Evolutionary conservation across 2,888 invertebrate species (phyloP).

Genomic region (Eurytoma californica): DNA sequence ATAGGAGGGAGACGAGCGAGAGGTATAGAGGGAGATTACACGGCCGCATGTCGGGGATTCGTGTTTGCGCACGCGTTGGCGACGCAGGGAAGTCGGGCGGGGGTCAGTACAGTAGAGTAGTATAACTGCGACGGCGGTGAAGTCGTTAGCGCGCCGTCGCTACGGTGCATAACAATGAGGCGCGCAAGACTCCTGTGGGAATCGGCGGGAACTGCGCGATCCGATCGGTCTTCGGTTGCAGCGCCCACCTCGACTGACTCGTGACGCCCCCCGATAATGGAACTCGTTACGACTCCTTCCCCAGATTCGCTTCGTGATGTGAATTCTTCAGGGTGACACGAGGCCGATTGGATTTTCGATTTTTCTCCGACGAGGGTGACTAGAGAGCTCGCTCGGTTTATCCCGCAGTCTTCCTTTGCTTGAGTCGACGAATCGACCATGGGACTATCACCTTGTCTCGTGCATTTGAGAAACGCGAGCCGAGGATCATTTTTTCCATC

Average conservation of each 20-base stretch:
- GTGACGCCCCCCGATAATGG: conserved; percentile 70
- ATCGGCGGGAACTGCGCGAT: conserved; percentile 68
- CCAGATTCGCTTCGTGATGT: conserved; percentile 70
- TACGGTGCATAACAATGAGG: conserved; percentile 74
- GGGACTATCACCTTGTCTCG: not conserved
- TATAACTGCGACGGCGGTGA: conserved; percentile 26
- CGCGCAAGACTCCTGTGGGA: conserved; percentile 71
- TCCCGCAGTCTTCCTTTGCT: no score
- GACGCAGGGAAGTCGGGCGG: not conserved
- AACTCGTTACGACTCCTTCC: conserved; percentile 72
- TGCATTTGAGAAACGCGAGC: no score
- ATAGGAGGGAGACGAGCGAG: conserved; percentile 43
- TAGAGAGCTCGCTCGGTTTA: no score
- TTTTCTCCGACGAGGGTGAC: conserved; percentile 20
- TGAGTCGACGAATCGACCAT: no score
- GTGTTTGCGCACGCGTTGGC: not conserved
- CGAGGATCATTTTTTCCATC: no score
- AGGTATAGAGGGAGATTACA: conserved; percentile 23
- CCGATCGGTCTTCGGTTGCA: conserved; percentile 36
- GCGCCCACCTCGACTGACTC: conserved; percentile 57
- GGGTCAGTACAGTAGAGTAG: not conserved
- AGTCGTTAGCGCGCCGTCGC: conserved; percentile 62
- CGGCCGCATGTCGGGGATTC: not conserved
- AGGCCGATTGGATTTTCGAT: conserved; percentile 50
- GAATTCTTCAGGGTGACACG: conserved; percentile 62